Percentiles rank a stretch among this genome's conserved stretches.
These are phyloP conservation scores for Acanthisitta chloris DNA, from an alignment of 2,113 vertebrate genomes.

Conservation along the genomic window DNA sequence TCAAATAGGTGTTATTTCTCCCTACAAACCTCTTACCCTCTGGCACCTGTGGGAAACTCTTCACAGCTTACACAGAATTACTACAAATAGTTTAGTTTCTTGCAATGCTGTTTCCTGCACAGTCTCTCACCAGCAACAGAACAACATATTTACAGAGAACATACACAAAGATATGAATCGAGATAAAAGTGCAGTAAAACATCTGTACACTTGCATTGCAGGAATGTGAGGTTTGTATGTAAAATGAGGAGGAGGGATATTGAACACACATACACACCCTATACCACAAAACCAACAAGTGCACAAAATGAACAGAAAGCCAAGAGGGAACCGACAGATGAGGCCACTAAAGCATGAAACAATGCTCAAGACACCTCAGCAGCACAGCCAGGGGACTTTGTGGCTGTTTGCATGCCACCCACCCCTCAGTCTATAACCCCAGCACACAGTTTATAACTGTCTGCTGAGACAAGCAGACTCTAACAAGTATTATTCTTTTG, in stretches of 20 bases:
- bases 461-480: not conserved
- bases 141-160: not conserved
- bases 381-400: rapidly evolving
- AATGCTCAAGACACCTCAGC: not conserved
- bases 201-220: rapidly evolving
- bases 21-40: not conserved
- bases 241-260: not conserved
- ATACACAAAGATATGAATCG: not conserved
- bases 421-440: not conserved
- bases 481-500: not conserved
- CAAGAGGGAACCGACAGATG: not conserved
- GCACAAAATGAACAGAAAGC: not conserved
- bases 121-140: not conserved
- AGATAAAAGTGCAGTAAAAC: not conserved
- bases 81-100: not conserved
- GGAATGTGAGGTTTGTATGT: not conserved
- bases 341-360: not conserved
- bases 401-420: not conserved
- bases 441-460: not conserved
- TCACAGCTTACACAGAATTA: not conserved
- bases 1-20: not conserved
- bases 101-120: not conserved
- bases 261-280: not conserved
- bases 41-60: not conserved
- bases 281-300: not conserved